Base-by-base conservation (phyloP, 2,888 invertebrate genomes). In the Torymus aiolomorphi region DNA sequence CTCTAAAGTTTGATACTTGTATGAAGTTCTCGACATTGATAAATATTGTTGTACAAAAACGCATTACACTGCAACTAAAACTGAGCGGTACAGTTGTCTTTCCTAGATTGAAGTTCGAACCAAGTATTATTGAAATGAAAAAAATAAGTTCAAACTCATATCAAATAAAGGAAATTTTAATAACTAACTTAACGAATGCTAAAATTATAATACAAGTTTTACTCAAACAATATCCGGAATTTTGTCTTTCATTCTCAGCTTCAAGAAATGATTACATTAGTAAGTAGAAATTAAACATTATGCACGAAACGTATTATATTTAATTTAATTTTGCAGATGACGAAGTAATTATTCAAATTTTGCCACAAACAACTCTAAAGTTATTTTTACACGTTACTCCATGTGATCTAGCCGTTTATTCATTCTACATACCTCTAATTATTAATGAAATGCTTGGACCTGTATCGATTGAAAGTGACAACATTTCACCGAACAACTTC, bases 391-490 rank as follows among this genome's bases (percentile, higher is more conserved):
- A 91, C 80, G 91, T 92, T 78, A 82, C 83, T 57, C 92, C 92
- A 0, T 82, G 85, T 12, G 91, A 92, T 76, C 84, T 91, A 0
- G 88, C 90, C 82, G 92, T 92, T 80, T 93, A 93, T 84, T 92
- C 92, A 72, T 92, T 94, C 87, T 92, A 91, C 83, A 88, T 94
- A 72, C 94, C 94, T 0, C 91, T 93, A 79, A 90, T 92, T 84
- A 89, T 94, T 18, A 94, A 94, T 84, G 91, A 91, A 73, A 86
- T 94, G 61, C 83, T 94, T 67, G 94, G 94, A 0, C 94, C 94
- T 10, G 91, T 92, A 5, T 83, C 88, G 82, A 67, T 86, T 79
- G 89, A 84, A 84, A 88, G 84, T 62, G 71, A 76, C 13, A 82
- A 16, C 16, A 8, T 57, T 56, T 1, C 76, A 73, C 78, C 88